phyloP scores from a whole-genome alignment of 2,888 invertebrate genomes.

The Cyclophora punctaria region DNA sequence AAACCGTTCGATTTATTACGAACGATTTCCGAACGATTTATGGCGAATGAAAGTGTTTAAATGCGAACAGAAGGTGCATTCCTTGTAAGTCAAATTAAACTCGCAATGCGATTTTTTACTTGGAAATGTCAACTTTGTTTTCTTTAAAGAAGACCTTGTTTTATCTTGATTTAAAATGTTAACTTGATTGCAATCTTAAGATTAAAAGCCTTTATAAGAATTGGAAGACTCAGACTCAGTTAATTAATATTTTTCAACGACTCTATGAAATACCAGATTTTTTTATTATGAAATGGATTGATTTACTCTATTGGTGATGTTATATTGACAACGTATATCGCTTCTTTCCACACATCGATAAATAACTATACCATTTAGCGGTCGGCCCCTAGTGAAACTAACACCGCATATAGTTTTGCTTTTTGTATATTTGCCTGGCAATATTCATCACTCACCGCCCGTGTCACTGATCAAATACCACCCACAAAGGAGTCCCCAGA shows the following conservation, averaged over 20 bases:
- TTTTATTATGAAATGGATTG: too few relatives aligned
- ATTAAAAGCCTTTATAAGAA: too few relatives aligned
- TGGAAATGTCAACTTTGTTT: slow-evolving; percentile 5
- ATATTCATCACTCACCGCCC: slow-evolving; percentile 73
- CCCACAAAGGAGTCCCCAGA: slow-evolving; percentile 68
- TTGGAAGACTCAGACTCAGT: too few relatives aligned
- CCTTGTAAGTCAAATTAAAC: slow-evolving; percentile 2
- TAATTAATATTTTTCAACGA: too few relatives aligned
- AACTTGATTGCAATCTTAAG: too few relatives aligned
- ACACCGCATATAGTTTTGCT: slow-evolving; percentile 71
- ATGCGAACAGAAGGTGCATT: slow-evolving; percentile 16
- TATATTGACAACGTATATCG: slow-evolving; percentile 18
- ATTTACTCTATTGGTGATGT: too few relatives aligned
- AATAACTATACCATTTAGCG: slow-evolving; percentile 26
- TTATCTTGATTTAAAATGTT: background rate
- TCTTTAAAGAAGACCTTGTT: slow-evolving; percentile 1
- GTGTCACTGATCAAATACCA: slow-evolving; percentile 72
- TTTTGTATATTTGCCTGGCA: slow-evolving; percentile 74
- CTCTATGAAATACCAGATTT: too few relatives aligned
- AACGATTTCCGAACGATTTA: slow-evolving; percentile 69
- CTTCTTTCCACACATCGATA: slow-evolving; percentile 23
- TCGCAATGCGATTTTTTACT: too few relatives aligned
- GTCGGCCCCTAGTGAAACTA: slow-evolving; percentile 63
- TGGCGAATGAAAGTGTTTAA: slow-evolving; percentile 25
- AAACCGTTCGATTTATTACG: slow-evolving; percentile 73